A percentile compares a stretch with the other conserved stretches of the same genome.
Evolutionary conservation across 2,888 invertebrate species (phyloP).

Genomic region (Eudemis profundana): DNA sequence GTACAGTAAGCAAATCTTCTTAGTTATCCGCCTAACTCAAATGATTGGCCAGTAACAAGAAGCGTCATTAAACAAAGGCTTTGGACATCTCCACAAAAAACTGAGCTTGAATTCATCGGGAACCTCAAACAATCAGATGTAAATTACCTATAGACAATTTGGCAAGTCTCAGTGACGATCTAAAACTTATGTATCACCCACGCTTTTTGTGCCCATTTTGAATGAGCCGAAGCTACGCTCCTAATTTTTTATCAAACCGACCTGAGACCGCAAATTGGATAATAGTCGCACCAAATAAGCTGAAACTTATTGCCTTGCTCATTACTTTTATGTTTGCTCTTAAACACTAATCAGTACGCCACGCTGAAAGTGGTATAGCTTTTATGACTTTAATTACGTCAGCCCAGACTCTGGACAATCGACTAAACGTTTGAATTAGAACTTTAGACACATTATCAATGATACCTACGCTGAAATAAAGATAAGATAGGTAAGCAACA

Average conservation of each 20-base stretch:
- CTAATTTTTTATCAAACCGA: background rate
- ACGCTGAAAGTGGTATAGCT: background rate
- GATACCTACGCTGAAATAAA: constrained; percentile 15
- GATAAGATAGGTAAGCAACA: constrained; percentile 38
- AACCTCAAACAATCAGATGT: constrained; percentile 22
- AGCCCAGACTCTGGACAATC: constrained; percentile 3
- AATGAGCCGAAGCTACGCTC: constrained; percentile 1
- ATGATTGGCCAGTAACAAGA: background rate
- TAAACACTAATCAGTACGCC: background rate
- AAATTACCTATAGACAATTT: constrained; percentile 23
- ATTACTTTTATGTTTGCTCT: background rate
- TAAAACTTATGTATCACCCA: constrained; percentile 23
- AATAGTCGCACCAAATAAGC: constrained; percentile 16
- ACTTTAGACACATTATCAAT: constrained; percentile 21
- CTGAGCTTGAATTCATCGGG: constrained; percentile 2
- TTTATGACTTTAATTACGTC: constrained; percentile 3
- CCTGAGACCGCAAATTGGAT: constrained; percentile 22
- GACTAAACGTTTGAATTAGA: constrained; percentile 2
- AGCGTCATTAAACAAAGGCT: background rate
- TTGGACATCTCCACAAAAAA: constrained; percentile 16
- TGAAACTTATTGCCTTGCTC: constrained; percentile 2
- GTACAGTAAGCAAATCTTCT: background rate
- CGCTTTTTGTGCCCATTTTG: constrained; percentile 25
- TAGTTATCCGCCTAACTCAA: background rate
- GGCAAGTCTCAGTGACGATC: constrained; percentile 22